Percentiles rank a stretch among this genome's conserved stretches.
Evolutionary conservation across 2,797 vertebrate species (phyloP).

Genomic region (Alcedo quadribrachys): DNA sequence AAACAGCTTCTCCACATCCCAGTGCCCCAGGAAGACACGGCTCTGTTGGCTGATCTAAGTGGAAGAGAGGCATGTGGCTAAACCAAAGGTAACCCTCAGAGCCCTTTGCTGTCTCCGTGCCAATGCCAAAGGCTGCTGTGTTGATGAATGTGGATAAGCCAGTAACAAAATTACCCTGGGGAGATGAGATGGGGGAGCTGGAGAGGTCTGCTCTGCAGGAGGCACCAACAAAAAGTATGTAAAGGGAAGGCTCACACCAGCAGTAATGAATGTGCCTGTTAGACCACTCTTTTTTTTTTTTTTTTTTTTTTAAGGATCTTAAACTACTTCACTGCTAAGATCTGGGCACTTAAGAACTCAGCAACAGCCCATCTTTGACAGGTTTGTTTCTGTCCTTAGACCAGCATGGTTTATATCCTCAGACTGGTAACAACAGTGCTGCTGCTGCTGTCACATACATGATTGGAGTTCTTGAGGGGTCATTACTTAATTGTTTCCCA

Average conservation of each 20-base stretch:
- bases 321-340: neutral
- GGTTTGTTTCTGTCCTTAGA: neutral
- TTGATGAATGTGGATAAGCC: neutral
- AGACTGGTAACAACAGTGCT: neutral
- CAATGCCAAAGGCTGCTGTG: neutral
- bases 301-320: neutral
- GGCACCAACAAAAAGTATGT: neutral
- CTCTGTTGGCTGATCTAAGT: neutral
- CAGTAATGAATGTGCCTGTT: neutral
- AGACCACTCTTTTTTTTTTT: neutral
- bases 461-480: neutral
- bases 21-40: rapidly evolving
- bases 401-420: neutral
- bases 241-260: neutral
- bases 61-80: neutral
- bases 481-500: neutral
- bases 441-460: neutral
- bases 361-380: neutral
- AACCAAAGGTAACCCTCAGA: neutral
- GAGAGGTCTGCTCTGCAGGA: neutral
- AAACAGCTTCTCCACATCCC: neutral
- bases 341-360: neutral
- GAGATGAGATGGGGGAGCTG: neutral
- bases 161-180: neutral
- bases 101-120: neutral